A percentile compares a stretch with the other conserved stretches of the same genome.
These are phyloP conservation scores for Bombyx huttoni DNA, from an alignment of 2,888 invertebrate species.

Conservation along the genomic window DNA sequence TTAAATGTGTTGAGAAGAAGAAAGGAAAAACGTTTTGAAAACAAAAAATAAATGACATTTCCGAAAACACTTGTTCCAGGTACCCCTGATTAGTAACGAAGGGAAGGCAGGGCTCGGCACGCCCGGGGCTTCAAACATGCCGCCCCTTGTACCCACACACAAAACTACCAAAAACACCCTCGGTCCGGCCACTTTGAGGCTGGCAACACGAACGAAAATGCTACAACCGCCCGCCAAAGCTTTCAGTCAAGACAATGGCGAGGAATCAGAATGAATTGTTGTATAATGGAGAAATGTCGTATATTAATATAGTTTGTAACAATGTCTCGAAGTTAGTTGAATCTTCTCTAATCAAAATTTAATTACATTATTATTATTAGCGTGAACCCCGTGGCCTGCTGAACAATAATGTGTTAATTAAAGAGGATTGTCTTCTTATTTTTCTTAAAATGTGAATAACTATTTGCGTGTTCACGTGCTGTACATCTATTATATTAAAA, in stretches of 20 bases:
- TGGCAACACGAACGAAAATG: slow-evolving; percentile 48
- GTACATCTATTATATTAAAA: too few species aligned
- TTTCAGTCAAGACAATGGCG: slow-evolving; percentile 31
- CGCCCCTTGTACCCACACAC: slow-evolving; percentile 10
- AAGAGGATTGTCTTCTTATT: too few species aligned
- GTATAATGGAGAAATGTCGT: not conserved
- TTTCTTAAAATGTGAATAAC: too few species aligned
- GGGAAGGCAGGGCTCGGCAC: slow-evolving; percentile 76
- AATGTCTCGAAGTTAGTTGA: too few species aligned
- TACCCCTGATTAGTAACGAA: slow-evolving; percentile 73
- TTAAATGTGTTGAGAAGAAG: too few species aligned
- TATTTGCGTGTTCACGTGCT: too few species aligned
- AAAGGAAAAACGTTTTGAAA: too few species aligned
- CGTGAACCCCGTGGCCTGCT: too few species aligned
- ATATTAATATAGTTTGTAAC: not conserved
- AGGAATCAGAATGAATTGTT: slow-evolving; percentile 30
- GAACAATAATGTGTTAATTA: too few species aligned
- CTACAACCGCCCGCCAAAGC: slow-evolving; percentile 54
- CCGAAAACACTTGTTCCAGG: slow-evolving; percentile 47
- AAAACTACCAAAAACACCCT: slow-evolving; percentile 23
- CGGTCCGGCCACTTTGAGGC: slow-evolving; percentile 42
- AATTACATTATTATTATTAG: too few species aligned
- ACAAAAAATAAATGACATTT: too few species aligned
- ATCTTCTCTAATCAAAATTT: too few species aligned
- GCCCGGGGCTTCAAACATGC: slow-evolving; percentile 26